Base-by-base conservation (phyloP, 2,797 vertebrate genomes). In the Xenopus petersii region DNA sequence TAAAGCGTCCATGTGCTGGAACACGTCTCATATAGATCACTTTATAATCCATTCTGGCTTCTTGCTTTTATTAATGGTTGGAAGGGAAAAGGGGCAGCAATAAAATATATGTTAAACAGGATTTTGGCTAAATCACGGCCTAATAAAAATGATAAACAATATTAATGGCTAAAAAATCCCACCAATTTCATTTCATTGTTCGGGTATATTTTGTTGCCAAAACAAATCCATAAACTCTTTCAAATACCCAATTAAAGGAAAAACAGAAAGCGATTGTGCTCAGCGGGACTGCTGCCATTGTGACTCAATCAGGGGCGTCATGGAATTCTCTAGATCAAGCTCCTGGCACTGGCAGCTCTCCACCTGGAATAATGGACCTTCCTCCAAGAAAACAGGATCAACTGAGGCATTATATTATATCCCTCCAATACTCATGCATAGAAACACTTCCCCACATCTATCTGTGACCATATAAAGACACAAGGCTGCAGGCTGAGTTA, bases 91-190 rank as follows among this genome's bases (percentile, higher is more conserved):
- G 64, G 61, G 48, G 70, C 47, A 73, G 71, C 30, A 59, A 66
- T 36, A 74, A 55, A 61, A 67, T 60, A 60, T 59, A 74, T 47
- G 56, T 64, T 67, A 67, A 74, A 74, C 64, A 67, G 59, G 64
- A 47, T 67, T 59, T 74, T 74, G 72, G 72, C 72, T 59, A 42
- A 21, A 64, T 67, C 64, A 33, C 46, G 55, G 17, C 46, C 64
- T 67, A 61, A 74, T 74, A 21, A 67, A 74, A 67, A 67, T 74
- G 72, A 74, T 74, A 58, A 61, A 74, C 60, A 26, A 64, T 67
- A 67, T 60, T 74, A 74, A 74, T 74, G 72, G 55, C 67, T 67
- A 67, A 74, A 66, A 73, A 73, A 65, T 73, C 71, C 64, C 49
- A 61, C 55, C 5, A 60, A 67, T 74, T 74, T 51, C 30, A 67